These are phyloP conservation scores for Idaea straminata DNA, from an alignment of 2,888 invertebrate species.

Conservation along the genomic window DNA sequence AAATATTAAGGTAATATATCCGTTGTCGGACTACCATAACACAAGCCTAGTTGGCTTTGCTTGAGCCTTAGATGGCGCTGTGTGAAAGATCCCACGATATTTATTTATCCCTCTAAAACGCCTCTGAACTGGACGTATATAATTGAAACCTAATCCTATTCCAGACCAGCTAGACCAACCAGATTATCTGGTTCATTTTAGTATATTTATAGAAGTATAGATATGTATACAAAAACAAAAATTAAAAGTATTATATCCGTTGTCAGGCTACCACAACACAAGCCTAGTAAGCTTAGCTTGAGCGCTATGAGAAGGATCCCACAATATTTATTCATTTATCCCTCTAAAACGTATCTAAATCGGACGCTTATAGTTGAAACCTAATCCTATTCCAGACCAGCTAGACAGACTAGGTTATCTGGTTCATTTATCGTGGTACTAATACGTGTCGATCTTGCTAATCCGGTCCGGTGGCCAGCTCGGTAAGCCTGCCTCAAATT, in stretches of 20 bases:
- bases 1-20: too few relatives aligned
- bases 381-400: neutral
- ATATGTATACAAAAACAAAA: too few relatives aligned
- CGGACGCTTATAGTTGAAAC: slow-evolving; percentile 10
- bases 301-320: neutral
- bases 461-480: neutral
- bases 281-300: too few relatives aligned
- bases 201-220: too few relatives aligned
- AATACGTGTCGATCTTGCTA: neutral
- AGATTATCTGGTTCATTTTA: neutral
- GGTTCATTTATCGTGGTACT: neutral
- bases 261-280: too few relatives aligned
- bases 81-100: neutral
- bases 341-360: slow-evolving; percentile 10
- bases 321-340: slow-evolving; percentile 5
- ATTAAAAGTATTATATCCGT: too few relatives aligned
- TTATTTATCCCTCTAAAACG: slow-evolving; percentile 10
- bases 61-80: too few relatives aligned
- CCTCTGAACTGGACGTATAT: slow-evolving; percentile 11
- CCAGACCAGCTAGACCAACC: neutral
- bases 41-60: too few relatives aligned
- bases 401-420: neutral
- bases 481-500: neutral
- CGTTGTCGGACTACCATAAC: too few relatives aligned
- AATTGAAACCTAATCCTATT: slow-evolving; percentile 3